Evolutionary conservation across 2,888 invertebrate genomes (phyloP).

Genomic region (Leucoptera coffeella): DNA sequence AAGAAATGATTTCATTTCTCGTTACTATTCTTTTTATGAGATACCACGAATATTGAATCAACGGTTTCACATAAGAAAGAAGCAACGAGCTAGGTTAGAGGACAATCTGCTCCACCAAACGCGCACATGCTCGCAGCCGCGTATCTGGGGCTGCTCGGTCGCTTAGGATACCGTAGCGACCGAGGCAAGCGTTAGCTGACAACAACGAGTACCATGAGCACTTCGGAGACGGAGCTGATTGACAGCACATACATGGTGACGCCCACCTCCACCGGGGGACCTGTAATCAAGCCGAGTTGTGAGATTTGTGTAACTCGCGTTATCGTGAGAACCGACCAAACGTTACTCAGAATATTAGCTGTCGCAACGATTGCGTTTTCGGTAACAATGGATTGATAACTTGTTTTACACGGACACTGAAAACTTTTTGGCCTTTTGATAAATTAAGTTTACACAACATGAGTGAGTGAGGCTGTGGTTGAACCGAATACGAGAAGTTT

Average conservation of each 20-base stretch:
- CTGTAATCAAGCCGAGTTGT: conserved; percentile 65
- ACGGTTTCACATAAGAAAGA: conserved; percentile 51
- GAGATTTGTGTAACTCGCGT: conserved; percentile 36
- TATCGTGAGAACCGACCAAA: conserved; percentile 44
- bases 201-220: conserved; percentile 82
- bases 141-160: conserved; percentile 52
- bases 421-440: too few species aligned
- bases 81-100: conserved; percentile 40
- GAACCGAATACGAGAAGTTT: too few species aligned
- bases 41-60: too few species aligned
- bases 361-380: too few species aligned
- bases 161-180: conserved; percentile 28
- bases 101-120: conserved; percentile 42
- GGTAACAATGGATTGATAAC: too few species aligned
- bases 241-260: conserved; percentile 98
- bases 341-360: too few species aligned
- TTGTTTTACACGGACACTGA: too few species aligned
- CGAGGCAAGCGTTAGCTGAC: conserved; percentile 46
- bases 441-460: too few species aligned
- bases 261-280: conserved; percentile 95
- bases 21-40: conserved; percentile 45
- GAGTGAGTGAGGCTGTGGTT: too few species aligned
- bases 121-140: conserved; percentile 51
- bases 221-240: conserved; percentile 97
- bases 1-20: too few species aligned